Percentiles rank a stretch among this genome's conserved stretches.
Evolutionary conservation across 2,797 vertebrate genomes (phyloP).

Genomic region (Gymnothorax javanicus): DNA sequence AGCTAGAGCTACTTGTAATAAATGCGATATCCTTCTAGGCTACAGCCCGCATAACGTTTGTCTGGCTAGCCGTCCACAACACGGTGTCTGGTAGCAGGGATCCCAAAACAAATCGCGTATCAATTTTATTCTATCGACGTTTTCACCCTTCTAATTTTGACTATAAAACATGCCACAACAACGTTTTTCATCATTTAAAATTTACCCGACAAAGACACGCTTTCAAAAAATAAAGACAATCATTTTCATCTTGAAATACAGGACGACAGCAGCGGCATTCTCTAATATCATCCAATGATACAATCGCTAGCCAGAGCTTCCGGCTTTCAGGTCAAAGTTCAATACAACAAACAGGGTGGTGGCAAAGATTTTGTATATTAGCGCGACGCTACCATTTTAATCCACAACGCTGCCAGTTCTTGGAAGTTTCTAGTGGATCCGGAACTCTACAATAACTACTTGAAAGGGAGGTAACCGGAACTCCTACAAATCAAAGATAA

Average conservation of each 20-base stretch:
- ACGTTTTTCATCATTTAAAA: not conserved
- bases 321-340: conserved; percentile 25
- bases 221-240: not conserved
- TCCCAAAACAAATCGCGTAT: conserved; percentile 35
- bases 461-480: not conserved
- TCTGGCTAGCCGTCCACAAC: too few species aligned
- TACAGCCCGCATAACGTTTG: too few species aligned
- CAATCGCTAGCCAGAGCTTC: conserved; percentile 13
- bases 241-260: not conserved
- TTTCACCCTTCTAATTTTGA: not conserved
- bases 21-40: too few species aligned
- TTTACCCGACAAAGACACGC: not conserved
- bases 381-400: not conserved
- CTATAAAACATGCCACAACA: not conserved
- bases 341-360: conserved; percentile 25
- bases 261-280: not conserved
- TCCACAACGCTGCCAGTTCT: not conserved
- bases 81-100: conserved; percentile 51
- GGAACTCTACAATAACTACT: conserved; percentile 1
- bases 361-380: not conserved
- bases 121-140: conserved; percentile 2
- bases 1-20: too few species aligned
- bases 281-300: not conserved
- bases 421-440: not conserved
- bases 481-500: not conserved